phyloP scores from a whole-genome alignment of 2,888 invertebrate genomes.

The Trissolcus brochymenae region DNA sequence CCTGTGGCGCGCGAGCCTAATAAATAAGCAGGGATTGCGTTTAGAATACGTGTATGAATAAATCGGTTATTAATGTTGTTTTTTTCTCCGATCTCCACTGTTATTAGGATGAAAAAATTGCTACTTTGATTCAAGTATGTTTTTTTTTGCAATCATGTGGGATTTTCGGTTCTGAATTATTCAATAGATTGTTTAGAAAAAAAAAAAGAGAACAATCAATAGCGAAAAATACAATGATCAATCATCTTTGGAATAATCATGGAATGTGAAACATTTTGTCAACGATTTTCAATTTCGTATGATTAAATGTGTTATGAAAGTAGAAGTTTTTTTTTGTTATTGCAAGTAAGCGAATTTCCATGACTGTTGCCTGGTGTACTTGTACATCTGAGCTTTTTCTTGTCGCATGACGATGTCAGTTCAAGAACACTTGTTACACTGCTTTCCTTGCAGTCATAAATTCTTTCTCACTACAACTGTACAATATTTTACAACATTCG shows the following conservation, averaged over 20 bases:
- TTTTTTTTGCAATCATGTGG: background rate
- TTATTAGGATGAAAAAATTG: no score
- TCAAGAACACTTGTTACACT: slow-evolving; percentile 36
- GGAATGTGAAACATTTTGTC: no score
- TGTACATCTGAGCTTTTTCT: slow-evolving; percentile 11
- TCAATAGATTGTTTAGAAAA: no score
- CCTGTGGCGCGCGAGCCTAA: slow-evolving; percentile 25
- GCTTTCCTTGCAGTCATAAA: slow-evolving; percentile 3
- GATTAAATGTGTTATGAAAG: no score
- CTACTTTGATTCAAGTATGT: no score
- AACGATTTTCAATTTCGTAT: no score
- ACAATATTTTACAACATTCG: background rate
- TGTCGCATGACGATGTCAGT: slow-evolving; percentile 31
- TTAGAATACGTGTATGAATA: slow-evolving; percentile 20
- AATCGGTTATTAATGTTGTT: slow-evolving; percentile 21
- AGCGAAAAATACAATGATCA: no score
- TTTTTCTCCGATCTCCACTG: background rate
- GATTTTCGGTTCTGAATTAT: background rate
- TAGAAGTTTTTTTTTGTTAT: no score
- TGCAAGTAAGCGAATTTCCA: slow-evolving; percentile 4
- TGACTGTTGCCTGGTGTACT: slow-evolving; percentile 37
- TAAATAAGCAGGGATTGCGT: slow-evolving; percentile 19
- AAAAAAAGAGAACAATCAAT: no score
- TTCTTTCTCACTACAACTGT: background rate
- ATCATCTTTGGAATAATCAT: no score